Evolutionary conservation across 2,113 vertebrate genomes (phyloP).

Genomic region (Xyrauchen texanus): DNA sequence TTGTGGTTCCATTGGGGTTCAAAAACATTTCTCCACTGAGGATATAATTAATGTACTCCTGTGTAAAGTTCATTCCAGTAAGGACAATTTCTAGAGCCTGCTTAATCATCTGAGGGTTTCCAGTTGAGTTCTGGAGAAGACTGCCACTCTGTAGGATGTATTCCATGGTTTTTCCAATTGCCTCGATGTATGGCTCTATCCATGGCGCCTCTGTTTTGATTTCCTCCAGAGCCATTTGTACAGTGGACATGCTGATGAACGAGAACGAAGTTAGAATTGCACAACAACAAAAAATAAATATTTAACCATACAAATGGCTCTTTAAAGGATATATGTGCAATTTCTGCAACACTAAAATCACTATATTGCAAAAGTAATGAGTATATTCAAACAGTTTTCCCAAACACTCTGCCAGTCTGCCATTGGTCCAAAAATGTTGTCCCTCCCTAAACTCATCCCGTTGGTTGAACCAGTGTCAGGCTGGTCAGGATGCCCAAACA

Average conservation of each 20-base stretch:
- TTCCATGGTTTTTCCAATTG: slow-evolving; percentile 51
- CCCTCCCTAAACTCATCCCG: too few species aligned
- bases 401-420: too few species aligned
- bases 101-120: slow-evolving; percentile 51
- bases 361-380: too few species aligned
- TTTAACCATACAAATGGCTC: not conserved
- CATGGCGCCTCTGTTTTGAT: slow-evolving; percentile 41
- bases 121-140: slow-evolving; percentile 30
- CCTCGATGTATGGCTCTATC: slow-evolving; percentile 55
- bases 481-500: too few species aligned
- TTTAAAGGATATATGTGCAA: not conserved
- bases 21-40: slow-evolving; percentile 39
- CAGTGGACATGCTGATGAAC: slow-evolving; percentile 55
- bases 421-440: too few species aligned
- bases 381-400: too few species aligned
- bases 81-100: slow-evolving; percentile 61
- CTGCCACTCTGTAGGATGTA: slow-evolving; percentile 57
- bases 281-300: slow-evolving; percentile 19
- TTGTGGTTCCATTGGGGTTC: not conserved
- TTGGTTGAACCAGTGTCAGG: too few species aligned
- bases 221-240: slow-evolving; percentile 58
- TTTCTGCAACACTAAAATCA: not conserved
- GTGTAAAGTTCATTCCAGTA: slow-evolving; percentile 59
- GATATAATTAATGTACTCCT: slow-evolving; percentile 40
- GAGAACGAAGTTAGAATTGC: too few species aligned